Conservation (phyloP, 2,888 invertebrate genomes). For the Microdon myrmicae region DNA sequence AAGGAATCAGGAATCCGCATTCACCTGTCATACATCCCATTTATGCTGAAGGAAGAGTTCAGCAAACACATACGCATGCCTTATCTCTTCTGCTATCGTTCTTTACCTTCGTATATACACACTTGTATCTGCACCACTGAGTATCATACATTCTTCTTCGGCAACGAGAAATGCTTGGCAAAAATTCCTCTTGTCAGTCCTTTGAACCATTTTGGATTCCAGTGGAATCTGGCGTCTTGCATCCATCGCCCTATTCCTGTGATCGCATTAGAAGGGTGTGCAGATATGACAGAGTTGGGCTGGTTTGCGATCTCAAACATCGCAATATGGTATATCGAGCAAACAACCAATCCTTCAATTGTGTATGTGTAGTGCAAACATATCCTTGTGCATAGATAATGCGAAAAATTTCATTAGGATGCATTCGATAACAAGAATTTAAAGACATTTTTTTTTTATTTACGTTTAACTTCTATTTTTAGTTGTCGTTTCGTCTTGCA, state of each 20-base stretch:
- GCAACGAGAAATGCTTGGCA: background rate
- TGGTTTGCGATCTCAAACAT: constrained; percentile 15
- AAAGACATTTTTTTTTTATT: constrained; percentile 6
- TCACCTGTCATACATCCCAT: constrained; percentile 32
- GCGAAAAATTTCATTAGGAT: constrained; percentile 47
- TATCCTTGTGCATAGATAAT: constrained; percentile 24
- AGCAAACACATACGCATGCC: constrained; percentile 5
- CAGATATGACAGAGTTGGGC: background rate
- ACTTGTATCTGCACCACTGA: background rate
- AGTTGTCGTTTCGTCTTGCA: background rate
- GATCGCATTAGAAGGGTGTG: too few species aligned
- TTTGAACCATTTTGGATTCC: background rate
- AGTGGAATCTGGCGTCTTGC: too few species aligned
- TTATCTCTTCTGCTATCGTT: too few species aligned
- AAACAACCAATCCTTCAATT: constrained; percentile 25
- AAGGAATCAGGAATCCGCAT: constrained; percentile 7
- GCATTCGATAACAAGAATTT: constrained; percentile 35
- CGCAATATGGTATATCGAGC: constrained; percentile 28
- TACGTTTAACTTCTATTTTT: background rate
- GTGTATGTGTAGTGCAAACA: background rate
- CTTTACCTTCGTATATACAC: too few species aligned
- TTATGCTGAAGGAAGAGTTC: constrained; percentile 13
- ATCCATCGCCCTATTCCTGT: too few species aligned
- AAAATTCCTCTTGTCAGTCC: background rate
- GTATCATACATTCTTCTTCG: background rate